Base-by-base conservation (phyloP, 2,113 vertebrate species). In the Naja naja region DNA sequence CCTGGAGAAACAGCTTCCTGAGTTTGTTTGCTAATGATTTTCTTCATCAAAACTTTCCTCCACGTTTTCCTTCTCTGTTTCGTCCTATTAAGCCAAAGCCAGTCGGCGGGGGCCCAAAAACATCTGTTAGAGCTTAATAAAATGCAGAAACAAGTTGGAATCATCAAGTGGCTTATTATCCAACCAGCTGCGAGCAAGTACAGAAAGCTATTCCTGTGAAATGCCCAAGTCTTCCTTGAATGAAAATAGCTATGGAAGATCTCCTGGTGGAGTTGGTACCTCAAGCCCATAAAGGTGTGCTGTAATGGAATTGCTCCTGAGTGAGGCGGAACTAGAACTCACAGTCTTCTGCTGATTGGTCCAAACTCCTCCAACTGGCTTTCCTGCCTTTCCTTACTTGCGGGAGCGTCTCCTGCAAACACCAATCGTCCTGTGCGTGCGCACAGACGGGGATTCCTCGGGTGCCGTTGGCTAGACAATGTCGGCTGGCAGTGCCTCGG, bases 111-210 rank as follows among this genome's bases (percentile, higher is more conserved):
- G 94, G 88, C 90, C 96, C 92, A 54, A 85, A 89, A 95, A 95
- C 92, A 96, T 95, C 95, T 94, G 91, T 89, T 95, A 27, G 53
- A 30, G 11, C 11, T 90, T 92, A 95, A 69, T 10, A 18, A 87
- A 94, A 55, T 52, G 3, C 7, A 85, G 1, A 96, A 54, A 5
- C 8, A 49, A 49, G 47, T 49, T 49, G 47, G 47, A 2, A 54
- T 91, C 88, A 23, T 55, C 92, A 60, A 12, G 27, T 91, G 91
- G 4, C 58, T 90, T 89, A 3, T 94, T 95, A n/a, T 94, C 18
- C 54, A 47, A 64, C 85, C 0, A 1, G 45, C 93, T 94, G 89
- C 91, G 93, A 60, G 39, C 55, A 49, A 87, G 85, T 89, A 30
- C 5, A 87, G 7, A 34, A 89, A 69, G 53, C 47, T 16, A 54